These are phyloP conservation scores for Melanotaenia pygmaea DNA, from an alignment of 2,797 vertebrate genomes.

Conservation along the genomic window DNA sequence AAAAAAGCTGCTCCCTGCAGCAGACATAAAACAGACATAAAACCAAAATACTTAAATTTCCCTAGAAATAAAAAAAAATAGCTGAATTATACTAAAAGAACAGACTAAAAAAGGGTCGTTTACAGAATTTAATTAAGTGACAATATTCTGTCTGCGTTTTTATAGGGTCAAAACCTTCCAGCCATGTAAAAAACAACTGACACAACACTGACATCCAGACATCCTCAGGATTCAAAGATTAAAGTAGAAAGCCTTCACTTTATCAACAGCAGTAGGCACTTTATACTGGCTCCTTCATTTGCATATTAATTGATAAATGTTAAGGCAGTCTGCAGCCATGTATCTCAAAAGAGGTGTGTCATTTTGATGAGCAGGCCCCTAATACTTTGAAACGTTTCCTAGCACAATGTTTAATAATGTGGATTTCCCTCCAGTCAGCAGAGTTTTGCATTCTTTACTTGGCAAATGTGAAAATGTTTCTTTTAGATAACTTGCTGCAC, in stretches of 20 bases:
- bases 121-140: background rate
- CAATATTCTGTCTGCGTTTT: conserved; percentile 26
- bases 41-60: background rate
- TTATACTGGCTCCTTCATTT: conserved; percentile 70
- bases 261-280: conserved; percentile 70
- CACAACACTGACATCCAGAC: conserved; percentile 71
- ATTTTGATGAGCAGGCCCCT: conserved; percentile 72
- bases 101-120: background rate
- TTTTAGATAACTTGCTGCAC: conserved; percentile 32
- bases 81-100: background rate
- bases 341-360: conserved; percentile 72
- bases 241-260: conserved; percentile 72
- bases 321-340: conserved; percentile 67
- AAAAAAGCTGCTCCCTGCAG: background rate
- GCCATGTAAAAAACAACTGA: conserved; percentile 66
- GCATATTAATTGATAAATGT: conserved; percentile 83
- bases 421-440: conserved; percentile 66
- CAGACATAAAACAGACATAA: background rate
- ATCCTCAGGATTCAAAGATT: conserved; percentile 69
- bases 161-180: conserved; percentile 36
- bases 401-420: conserved; percentile 69
- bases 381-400: conserved; percentile 55
- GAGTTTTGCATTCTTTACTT: conserved; percentile 37
- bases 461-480: conserved; percentile 49
- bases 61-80: background rate